phyloP scores from a whole-genome alignment of 2,113 vertebrate species.

The Oxyruncus cristatus region DNA sequence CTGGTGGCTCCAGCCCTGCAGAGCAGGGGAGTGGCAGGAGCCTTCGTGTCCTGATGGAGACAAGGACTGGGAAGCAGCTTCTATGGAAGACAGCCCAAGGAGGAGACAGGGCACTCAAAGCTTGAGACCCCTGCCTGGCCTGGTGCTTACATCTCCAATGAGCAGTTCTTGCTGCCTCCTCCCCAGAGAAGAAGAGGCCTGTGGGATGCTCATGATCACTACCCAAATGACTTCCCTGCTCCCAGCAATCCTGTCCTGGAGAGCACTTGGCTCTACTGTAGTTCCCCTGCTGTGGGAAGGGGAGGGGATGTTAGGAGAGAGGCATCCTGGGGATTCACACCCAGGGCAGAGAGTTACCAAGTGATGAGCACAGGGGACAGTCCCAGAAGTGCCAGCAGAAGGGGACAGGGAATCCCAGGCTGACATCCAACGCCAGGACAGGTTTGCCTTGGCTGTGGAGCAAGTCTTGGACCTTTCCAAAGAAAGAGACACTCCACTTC shows the following conservation, averaged over 20 bases:
- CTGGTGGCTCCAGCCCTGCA: background rate
- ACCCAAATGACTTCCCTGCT: rapidly evolving
- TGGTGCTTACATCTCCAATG: background rate
- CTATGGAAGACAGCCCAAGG: background rate
- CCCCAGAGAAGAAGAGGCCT: background rate
- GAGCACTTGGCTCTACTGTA: background rate
- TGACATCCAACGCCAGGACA: background rate
- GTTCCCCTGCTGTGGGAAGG: background rate
- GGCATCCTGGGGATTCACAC: background rate
- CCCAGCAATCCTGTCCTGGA: background rate
- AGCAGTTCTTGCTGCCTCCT: background rate
- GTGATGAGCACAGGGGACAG: rapidly evolving
- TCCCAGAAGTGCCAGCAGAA: background rate
- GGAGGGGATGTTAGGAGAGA: background rate
- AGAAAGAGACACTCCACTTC: background rate
- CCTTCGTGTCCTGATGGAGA: rapidly evolving
- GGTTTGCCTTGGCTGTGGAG: background rate
- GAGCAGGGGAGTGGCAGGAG: background rate
- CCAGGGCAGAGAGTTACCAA: background rate
- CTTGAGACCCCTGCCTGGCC: background rate
- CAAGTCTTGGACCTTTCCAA: background rate
- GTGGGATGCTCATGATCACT: background rate
- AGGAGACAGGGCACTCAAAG: background rate
- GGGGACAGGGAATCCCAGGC: background rate
- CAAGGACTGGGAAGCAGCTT: background rate